Conservation (phyloP, 2,888 invertebrate species). For the Eueremaeus valkanovi region DNA sequence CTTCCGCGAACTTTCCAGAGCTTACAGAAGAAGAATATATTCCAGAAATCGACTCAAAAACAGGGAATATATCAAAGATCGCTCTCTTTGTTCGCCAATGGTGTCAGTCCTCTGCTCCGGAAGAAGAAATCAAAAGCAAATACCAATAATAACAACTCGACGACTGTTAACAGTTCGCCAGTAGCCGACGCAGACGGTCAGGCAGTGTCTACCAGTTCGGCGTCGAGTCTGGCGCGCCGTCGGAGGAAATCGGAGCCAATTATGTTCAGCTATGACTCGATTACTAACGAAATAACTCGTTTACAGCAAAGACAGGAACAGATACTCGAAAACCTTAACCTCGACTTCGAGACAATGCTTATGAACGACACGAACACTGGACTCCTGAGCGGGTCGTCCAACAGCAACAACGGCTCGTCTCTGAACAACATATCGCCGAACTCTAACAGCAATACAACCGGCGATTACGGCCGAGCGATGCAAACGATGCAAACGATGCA, state of each 20-base stretch:
- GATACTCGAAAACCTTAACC: conserved; percentile 77
- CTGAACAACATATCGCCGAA: conserved; percentile 14
- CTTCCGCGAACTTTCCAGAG: conserved; percentile 38
- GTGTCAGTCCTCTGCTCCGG: conserved; percentile 43
- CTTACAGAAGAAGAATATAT: not conserved
- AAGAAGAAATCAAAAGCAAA: conserved; percentile 41
- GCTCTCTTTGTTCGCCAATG: conserved; percentile 46
- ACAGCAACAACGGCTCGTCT: conserved; percentile 13
- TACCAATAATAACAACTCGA: conserved; percentile 21
- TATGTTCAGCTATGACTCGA: conserved; percentile 42
- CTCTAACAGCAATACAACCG: not conserved
- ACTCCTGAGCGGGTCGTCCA: not conserved
- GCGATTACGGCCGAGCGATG: conserved; percentile 40
- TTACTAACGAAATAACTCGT: conserved; percentile 41
- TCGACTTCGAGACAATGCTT: conserved; percentile 82
- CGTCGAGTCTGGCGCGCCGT: conserved; percentile 33
- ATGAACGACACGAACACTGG: conserved; percentile 61
- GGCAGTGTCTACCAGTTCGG: not conserved
- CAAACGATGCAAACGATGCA: conserved; percentile 29
- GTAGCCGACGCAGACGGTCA: not conserved
- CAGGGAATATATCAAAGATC: conserved; percentile 46
- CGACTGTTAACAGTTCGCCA: not conserved
- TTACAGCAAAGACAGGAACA: conserved; percentile 74
- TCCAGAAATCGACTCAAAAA: conserved; percentile 21
- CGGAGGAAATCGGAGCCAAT: conserved; percentile 43